Evolutionary conservation across 2,797 vertebrate genomes (phyloP), one percentile per base, ranked within the genome.

Genomic region (Morus bassanus): DNA sequence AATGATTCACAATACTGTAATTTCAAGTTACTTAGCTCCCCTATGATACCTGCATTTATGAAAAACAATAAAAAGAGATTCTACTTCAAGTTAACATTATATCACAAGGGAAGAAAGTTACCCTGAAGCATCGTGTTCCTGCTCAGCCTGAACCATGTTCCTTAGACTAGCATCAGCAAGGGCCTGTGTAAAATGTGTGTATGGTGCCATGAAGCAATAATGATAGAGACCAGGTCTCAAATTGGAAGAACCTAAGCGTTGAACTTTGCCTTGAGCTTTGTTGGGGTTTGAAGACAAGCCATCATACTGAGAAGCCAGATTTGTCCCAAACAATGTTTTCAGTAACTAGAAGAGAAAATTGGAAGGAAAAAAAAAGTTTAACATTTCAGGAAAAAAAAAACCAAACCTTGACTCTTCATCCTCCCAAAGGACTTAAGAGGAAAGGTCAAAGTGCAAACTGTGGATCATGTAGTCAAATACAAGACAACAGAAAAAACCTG

Each of bases 131-230:
- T 99, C 99, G 3, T 99, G 99, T 82, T 99, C 99, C 68, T 99
- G 98, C 72, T 99, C 99, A 5, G 99, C 98, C 97, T 99, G 99
- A 77, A 99, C 99, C 99, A 99, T 99, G 97, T 99, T 99, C 89
- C 99, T 98, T 17, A 99, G 98, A 94, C 99, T 99, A 41, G 99
- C 99, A 22, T 99, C 99, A 11, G 99, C 99, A 5, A 99, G 97
- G n/a, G 99, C 99, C 98, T 99, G 99, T 2, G 99, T 99, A 91
- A 99, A 99, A 96, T 99, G 99, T 8, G 99, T 99, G 94, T 99
- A 99, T 0, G 99, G 99, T 4, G 99, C 99, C 99, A 99, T 99
- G 98, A 99, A 99, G 98, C 99, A 99, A 97, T 99, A 99, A 96
- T 99, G 99, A 95, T 99, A 99, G 54, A 99, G 98, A 53, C 99